These are phyloP conservation scores for Julus scandinavius DNA, from an alignment of 2,888 invertebrate genomes.

Conservation along the genomic window DNA sequence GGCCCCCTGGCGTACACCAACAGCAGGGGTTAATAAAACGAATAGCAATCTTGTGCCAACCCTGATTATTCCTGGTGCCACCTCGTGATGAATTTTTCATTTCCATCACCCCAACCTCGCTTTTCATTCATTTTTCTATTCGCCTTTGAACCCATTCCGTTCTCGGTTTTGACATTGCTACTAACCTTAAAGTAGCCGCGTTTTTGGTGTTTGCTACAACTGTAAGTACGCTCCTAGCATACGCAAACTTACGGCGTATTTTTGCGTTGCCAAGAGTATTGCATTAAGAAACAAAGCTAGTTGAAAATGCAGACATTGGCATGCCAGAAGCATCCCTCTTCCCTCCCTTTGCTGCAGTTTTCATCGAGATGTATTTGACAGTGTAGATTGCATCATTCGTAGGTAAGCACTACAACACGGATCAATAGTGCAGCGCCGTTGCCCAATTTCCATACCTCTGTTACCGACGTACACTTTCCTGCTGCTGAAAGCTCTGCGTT, in stretches of 20 bases:
- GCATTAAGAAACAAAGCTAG: not conserved
- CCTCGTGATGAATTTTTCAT: slow-evolving; percentile 21
- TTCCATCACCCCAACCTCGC: not conserved
- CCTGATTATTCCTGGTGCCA: slow-evolving; percentile 30
- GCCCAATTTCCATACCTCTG: not conserved
- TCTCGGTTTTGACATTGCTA: not conserved
- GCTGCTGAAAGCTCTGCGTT: no score
- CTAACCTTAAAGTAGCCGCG: slow-evolving; percentile 3
- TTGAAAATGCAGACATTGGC: not conserved
- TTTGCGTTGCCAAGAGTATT: not conserved
- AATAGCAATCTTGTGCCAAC: slow-evolving; percentile 13
- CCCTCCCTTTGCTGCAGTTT: not conserved
- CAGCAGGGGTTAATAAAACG: slow-evolving; percentile 30
- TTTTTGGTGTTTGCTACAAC: not conserved
- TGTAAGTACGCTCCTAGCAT: not conserved
- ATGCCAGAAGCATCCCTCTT: not conserved
- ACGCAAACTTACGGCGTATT: not conserved
- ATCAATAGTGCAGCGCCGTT: not conserved
- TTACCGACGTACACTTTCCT: no score
- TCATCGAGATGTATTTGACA: not conserved
- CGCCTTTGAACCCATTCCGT: slow-evolving; percentile 27
- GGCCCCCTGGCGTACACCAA: slow-evolving; percentile 7
- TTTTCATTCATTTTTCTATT: not conserved
- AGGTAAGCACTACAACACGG: not conserved
- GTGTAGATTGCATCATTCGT: not conserved